Evolutionary conservation across 2,797 vertebrate genomes (phyloP).

Genomic region (Bradypus variegatus): DNA sequence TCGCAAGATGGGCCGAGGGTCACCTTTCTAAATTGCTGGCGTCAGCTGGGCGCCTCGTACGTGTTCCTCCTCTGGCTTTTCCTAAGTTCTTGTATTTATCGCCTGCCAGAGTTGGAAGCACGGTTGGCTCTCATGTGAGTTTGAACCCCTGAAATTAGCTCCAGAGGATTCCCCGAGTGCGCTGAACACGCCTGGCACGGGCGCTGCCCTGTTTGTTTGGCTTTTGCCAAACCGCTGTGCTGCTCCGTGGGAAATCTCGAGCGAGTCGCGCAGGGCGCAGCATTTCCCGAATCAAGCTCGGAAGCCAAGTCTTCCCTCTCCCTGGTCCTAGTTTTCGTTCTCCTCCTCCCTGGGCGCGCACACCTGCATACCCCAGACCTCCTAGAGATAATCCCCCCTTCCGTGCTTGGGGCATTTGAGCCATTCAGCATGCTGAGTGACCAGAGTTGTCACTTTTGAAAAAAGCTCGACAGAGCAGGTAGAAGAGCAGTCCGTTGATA

Average conservation of each 20-base stretch:
- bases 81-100: background rate
- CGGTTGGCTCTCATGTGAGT: background rate
- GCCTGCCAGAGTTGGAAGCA: background rate
- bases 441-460: conserved; percentile 14
- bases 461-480: background rate
- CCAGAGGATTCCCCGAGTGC: background rate
- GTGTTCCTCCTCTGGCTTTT: background rate
- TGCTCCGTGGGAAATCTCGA: background rate
- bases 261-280: background rate
- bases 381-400: background rate
- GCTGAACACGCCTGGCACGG: background rate
- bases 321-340: rapidly evolving
- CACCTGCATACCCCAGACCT: background rate
- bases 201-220: background rate
- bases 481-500: background rate
- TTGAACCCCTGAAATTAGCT: background rate
- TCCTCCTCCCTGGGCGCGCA: background rate
- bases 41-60: background rate
- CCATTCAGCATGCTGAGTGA: background rate
- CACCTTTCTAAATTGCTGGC: conserved; percentile 28
- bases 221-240: background rate
- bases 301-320: background rate
- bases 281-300: background rate
- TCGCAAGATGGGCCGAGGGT: conserved; percentile 18
- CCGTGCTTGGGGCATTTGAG: background rate